Conservation (phyloP, 2,888 invertebrate genomes). For the Anodontia alba region DNA sequence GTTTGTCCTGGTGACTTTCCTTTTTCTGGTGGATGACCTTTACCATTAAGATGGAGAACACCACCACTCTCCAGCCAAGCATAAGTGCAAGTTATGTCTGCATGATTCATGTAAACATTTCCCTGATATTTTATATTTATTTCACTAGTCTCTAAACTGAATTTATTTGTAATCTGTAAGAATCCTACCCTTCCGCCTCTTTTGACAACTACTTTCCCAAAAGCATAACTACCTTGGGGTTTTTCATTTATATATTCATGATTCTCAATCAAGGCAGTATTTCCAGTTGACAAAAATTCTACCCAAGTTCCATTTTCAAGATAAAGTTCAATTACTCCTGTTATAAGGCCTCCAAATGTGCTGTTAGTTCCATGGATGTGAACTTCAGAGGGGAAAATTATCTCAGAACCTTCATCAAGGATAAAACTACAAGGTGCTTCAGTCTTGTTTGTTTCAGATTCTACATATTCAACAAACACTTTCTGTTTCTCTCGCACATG, state of each 20-base stretch:
- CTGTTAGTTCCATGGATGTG: conserved; percentile 75
- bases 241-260: conserved; percentile 61
- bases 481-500: conserved; percentile 69
- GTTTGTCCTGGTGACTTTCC: conserved; percentile 70
- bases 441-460: conserved; percentile 70
- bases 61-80: conserved; percentile 78
- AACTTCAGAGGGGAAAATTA: conserved; percentile 72
- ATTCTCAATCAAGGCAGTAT: conserved; percentile 71
- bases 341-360: conserved; percentile 69
- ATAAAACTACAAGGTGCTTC: conserved; percentile 77
- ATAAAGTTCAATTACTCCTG: conserved; percentile 69
- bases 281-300: conserved; percentile 70
- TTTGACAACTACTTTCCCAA: conserved; percentile 69
- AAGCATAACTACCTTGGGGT: conserved; percentile 67
- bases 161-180: conserved; percentile 22
- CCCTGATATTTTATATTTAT: conserved; percentile 73
- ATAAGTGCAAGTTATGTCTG: conserved; percentile 68
- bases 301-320: conserved; percentile 65
- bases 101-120: conserved; percentile 73
- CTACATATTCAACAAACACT: conserved; percentile 72
- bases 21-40: conserved; percentile 59
- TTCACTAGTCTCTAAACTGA: conserved; percentile 63
- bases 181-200: conserved; percentile 66
- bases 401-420: conserved; percentile 68
- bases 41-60: conserved; percentile 72